phyloP scores from a whole-genome alignment of 2,113 vertebrate genomes.

The Aegithalos caudatus region DNA sequence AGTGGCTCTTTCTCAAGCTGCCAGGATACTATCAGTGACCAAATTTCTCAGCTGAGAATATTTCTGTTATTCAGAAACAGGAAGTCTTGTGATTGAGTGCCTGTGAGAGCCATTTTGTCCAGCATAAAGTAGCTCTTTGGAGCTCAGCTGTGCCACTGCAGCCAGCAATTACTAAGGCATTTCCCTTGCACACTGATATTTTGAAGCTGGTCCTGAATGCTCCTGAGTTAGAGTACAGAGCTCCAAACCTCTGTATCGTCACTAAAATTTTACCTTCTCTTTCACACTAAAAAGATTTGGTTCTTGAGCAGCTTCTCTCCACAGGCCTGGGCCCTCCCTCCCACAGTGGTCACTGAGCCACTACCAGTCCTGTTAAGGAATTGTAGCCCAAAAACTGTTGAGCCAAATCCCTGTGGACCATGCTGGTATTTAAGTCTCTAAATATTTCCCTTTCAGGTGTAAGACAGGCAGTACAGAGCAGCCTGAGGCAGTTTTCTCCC shows the following conservation, averaged over 20 bases:
- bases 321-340: not conserved
- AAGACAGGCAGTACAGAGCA: not conserved
- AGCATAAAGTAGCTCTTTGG: not conserved
- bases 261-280: not conserved
- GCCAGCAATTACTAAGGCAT: not conserved
- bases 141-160: not conserved
- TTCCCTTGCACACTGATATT: not conserved
- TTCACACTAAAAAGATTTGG: not conserved
- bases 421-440: not conserved
- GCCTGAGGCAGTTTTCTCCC: not conserved
- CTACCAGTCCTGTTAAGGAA: not conserved
- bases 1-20: not conserved
- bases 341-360: not conserved
- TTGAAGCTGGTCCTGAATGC: not conserved
- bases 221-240: not conserved
- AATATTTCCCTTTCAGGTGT: not conserved
- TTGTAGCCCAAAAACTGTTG: not conserved
- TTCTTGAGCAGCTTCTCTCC: not conserved
- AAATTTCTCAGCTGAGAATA: constrained; percentile 5
- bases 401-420: not conserved
- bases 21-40: not conserved
- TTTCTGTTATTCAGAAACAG: not conserved
- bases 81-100: not conserved
- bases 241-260: not conserved
- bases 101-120: not conserved